phyloP scores from a whole-genome alignment of 2,888 invertebrate species.

The Sphinx pinastri region DNA sequence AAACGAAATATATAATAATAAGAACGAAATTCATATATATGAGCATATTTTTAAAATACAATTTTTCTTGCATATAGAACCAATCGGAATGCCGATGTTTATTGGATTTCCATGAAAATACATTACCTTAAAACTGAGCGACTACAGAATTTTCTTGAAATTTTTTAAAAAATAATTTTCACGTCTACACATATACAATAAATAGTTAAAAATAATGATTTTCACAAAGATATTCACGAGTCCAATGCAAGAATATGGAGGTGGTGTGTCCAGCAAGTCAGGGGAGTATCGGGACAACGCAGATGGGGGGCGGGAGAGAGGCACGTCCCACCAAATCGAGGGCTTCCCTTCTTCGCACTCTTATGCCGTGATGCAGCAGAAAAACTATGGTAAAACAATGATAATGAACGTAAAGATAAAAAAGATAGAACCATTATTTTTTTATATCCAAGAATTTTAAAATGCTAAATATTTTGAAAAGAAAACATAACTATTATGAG shows the following conservation, averaged over 20 bases:
- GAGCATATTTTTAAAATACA: no score
- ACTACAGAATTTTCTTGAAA: no score
- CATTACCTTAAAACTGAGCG: no score
- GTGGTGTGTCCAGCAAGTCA: slow-evolving; percentile 65
- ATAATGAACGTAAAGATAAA: not conserved
- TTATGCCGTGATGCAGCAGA: slow-evolving; percentile 67
- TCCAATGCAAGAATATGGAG: slow-evolving; percentile 82
- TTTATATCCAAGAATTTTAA: not conserved
- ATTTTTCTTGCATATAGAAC: no score
- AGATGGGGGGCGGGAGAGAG: slow-evolving; percentile 54
- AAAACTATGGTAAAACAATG: slow-evolving; percentile 62
- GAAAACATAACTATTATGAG: no score
- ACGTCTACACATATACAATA: no score
- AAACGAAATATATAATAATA: not conserved
- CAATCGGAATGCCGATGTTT: no score
- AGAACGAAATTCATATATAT: not conserved
- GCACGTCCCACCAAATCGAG: slow-evolving; percentile 53
- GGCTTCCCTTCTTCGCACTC: slow-evolving; percentile 50
- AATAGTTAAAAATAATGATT: not conserved
- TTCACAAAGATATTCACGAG: slow-evolving; percentile 51
- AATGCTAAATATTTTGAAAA: not conserved
- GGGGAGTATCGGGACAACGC: slow-evolving; percentile 64
- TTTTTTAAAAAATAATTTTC: no score
- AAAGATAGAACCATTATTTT: no score
- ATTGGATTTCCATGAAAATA: no score